These are phyloP conservation scores for Apteryx owenii DNA, from an alignment of 2,113 vertebrate species.

Conservation along the genomic window DNA sequence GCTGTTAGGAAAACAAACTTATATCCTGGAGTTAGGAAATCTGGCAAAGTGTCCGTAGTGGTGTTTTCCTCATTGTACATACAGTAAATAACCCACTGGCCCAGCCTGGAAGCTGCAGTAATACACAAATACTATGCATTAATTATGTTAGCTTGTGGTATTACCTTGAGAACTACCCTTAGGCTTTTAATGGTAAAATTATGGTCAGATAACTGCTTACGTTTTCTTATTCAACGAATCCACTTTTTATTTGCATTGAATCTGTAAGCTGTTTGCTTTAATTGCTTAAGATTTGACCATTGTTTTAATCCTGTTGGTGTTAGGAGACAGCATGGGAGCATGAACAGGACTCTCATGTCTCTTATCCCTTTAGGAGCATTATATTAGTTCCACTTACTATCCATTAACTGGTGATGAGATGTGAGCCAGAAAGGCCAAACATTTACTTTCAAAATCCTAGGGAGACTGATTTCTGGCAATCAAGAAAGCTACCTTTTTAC, in stretches of 20 bases:
- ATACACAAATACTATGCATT: not conserved
- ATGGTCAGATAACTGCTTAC: not conserved
- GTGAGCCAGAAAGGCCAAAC: not conserved
- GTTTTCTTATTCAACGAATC: not conserved
- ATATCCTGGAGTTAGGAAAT: not conserved
- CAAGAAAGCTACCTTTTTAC: not conserved
- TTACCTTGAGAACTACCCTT: not conserved
- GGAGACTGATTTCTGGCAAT: not conserved
- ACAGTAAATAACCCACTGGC: not conserved
- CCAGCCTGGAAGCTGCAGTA: not conserved
- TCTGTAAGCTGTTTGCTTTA: not conserved
- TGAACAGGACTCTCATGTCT: not conserved
- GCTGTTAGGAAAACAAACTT: not conserved
- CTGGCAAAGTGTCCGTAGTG: not conserved
- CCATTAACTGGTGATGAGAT: not conserved
- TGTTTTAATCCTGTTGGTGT: not conserved
- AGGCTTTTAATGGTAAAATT: not conserved
- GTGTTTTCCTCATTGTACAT: not conserved
- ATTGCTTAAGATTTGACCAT: not conserved
- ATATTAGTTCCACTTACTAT: not conserved
- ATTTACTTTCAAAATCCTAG: not conserved
- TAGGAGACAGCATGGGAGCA: not conserved
- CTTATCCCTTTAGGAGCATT: not conserved
- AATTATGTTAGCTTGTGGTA: not conserved
- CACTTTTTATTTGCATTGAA: not conserved